phyloP scores from a whole-genome alignment of 2,797 vertebrate genomes.

The Ctenosaura bakeri region DNA sequence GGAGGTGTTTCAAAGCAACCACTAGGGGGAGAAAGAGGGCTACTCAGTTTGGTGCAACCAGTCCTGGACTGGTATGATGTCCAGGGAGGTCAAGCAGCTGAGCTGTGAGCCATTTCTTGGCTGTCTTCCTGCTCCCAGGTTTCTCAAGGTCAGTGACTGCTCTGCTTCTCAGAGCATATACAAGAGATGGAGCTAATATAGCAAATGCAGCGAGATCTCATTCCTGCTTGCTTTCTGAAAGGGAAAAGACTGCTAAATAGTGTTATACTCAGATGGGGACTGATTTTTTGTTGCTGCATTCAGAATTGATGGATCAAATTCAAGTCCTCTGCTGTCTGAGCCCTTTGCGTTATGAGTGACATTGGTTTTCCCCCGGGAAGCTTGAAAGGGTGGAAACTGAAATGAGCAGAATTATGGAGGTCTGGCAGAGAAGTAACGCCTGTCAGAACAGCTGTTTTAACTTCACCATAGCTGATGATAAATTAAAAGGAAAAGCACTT shows the following conservation, averaged over 20 bases:
- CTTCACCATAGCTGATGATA: slow-evolving; percentile 57
- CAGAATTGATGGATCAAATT: not conserved
- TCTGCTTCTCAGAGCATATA: not conserved
- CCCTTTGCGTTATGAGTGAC: not conserved
- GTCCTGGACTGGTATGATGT: not conserved
- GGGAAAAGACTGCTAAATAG: not conserved
- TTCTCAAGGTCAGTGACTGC: slow-evolving; percentile 10
- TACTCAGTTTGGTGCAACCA: not conserved
- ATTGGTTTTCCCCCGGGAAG: slow-evolving; percentile 1
- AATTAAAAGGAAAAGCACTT: slow-evolving; percentile 51
- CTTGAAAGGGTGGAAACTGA: slow-evolving; percentile 46
- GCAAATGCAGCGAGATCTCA: not conserved
- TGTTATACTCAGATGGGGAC: not conserved
- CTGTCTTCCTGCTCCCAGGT: slow-evolving; percentile 18
- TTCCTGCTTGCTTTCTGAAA: not conserved
- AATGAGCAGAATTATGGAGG: slow-evolving; percentile 19
- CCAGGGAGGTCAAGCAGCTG: not conserved
- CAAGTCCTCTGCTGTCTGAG: not conserved
- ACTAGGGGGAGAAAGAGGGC: slow-evolving; percentile 58
- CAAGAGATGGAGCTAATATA: not conserved
- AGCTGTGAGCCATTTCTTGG: slow-evolving; percentile 13
- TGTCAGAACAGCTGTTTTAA: slow-evolving; percentile 59
- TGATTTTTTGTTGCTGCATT: not conserved
- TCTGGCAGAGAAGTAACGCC: slow-evolving; percentile 57
- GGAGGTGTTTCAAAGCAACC: slow-evolving; percentile 11